Conservation (phyloP, 37 sponge, comb jelly and placozoan species). For the Ianthella basta region DNA sequence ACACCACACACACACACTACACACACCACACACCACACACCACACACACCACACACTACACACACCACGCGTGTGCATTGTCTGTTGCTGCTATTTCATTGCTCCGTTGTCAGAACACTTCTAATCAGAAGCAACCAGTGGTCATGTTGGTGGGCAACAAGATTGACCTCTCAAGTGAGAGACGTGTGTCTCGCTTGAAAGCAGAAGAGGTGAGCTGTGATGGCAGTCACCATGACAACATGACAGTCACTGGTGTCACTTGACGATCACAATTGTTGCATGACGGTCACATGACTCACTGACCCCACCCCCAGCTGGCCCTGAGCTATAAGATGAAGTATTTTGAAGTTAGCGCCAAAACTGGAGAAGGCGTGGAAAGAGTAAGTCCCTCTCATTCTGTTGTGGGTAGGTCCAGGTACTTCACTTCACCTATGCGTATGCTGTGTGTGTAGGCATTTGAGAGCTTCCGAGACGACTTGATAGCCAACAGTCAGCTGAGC, state of each 20-base stretch:
- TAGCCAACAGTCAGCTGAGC: not conserved
- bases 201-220: constrained; percentile 20
- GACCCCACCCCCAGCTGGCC: constrained; percentile 45
- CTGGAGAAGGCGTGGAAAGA: constrained; percentile 66
- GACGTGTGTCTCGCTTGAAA: constrained; percentile 6
- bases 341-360: constrained; percentile 76
- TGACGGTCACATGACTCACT: not conserved
- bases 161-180: not conserved
- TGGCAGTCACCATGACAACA: not conserved
- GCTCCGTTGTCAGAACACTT: no score
- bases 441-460: constrained; percentile 3
- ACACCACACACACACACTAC: no score
- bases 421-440: not conserved
- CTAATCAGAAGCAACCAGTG: not conserved
- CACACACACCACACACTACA: no score
- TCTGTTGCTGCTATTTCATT: no score
- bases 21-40: no score
- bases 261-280: not conserved
- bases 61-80: no score
- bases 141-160: constrained; percentile 29
- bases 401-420: not conserved
- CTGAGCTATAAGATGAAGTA: constrained; percentile 40
- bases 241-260: not conserved
- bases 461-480: constrained; percentile 9
- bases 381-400: constrained; percentile 31